These are phyloP conservation scores for Python bivittatus DNA, from an alignment of 2,113 vertebrate genomes.

Conservation along the genomic window DNA sequence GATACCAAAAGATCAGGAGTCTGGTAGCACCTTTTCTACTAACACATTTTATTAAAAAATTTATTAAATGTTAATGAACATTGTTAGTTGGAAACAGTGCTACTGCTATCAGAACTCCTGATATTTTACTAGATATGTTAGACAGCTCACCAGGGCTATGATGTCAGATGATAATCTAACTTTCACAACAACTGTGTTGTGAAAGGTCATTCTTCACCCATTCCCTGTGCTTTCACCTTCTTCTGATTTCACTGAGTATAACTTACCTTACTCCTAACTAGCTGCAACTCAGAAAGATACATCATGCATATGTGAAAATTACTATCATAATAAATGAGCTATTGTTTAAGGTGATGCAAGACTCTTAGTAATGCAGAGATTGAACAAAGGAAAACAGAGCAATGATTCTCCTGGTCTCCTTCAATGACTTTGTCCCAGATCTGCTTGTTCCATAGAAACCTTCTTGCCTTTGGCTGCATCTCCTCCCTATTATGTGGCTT, in stretches of 20 bases:
- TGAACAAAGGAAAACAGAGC: background rate
- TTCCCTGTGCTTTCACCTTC: background rate
- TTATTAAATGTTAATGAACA: background rate
- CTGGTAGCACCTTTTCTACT: background rate
- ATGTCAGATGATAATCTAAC: background rate
- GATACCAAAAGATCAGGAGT: background rate
- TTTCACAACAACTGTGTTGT: background rate
- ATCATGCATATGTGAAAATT: background rate
- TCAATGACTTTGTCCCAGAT: background rate
- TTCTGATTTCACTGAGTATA: background rate
- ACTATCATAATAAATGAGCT: background rate
- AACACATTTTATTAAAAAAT: background rate
- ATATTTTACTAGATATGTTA: background rate
- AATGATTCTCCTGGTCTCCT: background rate
- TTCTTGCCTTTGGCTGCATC: constrained; percentile 17
- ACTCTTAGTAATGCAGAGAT: background rate
- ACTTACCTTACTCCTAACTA: background rate
- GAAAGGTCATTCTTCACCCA: background rate
- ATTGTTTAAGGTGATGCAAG: background rate
- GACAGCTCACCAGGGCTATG: background rate
- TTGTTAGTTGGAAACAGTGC: background rate
- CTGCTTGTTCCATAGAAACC: background rate
- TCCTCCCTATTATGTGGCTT: constrained; percentile 12
- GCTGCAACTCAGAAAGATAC: background rate
- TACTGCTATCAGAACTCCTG: background rate